Base-by-base conservation (phyloP, 1,140 invertebrate species). In the Anthonomus grandis region DNA sequence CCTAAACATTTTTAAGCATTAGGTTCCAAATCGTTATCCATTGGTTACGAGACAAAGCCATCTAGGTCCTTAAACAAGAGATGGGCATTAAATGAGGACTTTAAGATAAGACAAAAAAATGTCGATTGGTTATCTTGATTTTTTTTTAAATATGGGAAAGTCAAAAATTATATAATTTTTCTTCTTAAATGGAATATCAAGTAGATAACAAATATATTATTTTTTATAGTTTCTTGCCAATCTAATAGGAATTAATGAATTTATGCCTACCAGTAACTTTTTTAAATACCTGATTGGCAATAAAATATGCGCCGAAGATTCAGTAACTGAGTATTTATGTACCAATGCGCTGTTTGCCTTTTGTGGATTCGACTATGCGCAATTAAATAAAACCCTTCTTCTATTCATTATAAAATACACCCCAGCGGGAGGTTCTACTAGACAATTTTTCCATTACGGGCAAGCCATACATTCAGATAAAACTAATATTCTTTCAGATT, bases 401-500 rank as follows among this genome's bases (percentile, higher is more conserved):
- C 86, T 88, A 0, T 80, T 88, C 0, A 87, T 92, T 64, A 70
- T 89, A 2, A 81, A 83, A 9, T 88, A 96, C 70, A 83, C 83
- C 3, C 94, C 94, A 2, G 89, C 91, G 0, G 92, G 92, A 4
- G 81, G 90, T 1, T 89, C 91, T 0, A 82, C 84, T 0, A 83
- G 83, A 66, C 91, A 72, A 58, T 27, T 93, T 6, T 75, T 87
- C 4, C 89, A 93, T 68, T 91, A 85, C 63, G 83, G 78, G 0
- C 89, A 92, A 74, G 76, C 83, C 6, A 79, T 87, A 41, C 74
- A 75, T 22, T 80, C 76, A 39, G 74, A 74, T 76, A 57, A 24
- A n/a, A n/a, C n/a, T n/a, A n/a, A n/a, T n/a, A n/a, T n/a, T n/a
- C n/a, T n/a, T n/a, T n/a, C n/a, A n/a, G n/a, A n/a, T n/a, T n/a